Evolutionary conservation across 2,113 vertebrate genomes (phyloP).

Genomic region (Hemibagrus wyckioides): DNA sequence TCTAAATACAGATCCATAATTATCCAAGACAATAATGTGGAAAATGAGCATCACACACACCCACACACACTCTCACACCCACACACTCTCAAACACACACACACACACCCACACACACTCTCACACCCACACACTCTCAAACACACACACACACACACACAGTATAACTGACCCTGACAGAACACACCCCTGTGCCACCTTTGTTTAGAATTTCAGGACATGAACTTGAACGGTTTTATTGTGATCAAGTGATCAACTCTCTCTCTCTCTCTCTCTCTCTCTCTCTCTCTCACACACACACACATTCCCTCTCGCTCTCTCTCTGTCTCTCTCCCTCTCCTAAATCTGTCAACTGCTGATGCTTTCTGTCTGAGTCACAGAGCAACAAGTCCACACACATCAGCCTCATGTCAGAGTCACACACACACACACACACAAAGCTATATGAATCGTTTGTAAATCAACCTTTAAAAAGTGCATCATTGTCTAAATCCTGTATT

Average conservation of each 20-base stretch:
- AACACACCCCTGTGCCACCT: no score
- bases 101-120: not conserved
- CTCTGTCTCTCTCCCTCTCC: not conserved
- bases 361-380: constrained; percentile 3
- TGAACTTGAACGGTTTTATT: no score
- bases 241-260: no score
- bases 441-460: no score
- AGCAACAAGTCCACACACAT: not conserved
- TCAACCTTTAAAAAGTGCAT: not conserved
- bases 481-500: not conserved
- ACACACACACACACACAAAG: not conserved
- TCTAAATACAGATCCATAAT: no score
- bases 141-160: not conserved
- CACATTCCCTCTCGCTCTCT: not conserved
- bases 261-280: no score
- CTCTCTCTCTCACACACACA: no score
- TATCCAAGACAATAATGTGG: constrained; percentile 2
- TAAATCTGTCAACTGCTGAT: not conserved
- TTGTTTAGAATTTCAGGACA: no score
- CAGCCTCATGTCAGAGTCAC: not conserved
- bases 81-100: not conserved
- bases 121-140: not conserved
- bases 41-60: no score
- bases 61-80: not conserved
- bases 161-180: no score